Evolutionary conservation across 37 sponge, comb jelly and placozoan species (phyloP).

Genomic region (Amphimedon queenslandica): DNA sequence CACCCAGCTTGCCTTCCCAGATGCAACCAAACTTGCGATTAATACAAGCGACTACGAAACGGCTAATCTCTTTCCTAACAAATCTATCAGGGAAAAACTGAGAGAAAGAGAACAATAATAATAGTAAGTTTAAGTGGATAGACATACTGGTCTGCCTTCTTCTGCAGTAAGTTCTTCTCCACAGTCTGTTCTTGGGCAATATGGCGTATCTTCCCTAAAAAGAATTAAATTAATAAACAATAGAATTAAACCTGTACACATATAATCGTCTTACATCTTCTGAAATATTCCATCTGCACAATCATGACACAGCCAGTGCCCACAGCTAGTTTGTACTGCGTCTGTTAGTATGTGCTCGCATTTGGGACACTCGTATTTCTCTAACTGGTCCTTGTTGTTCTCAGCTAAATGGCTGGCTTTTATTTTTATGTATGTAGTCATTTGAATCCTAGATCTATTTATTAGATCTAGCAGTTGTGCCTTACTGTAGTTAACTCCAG

Average conservation of each 20-base stretch:
- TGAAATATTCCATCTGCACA: constrained; percentile 37
- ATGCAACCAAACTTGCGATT: constrained; percentile 14
- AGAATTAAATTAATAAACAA: background rate
- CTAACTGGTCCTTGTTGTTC: background rate
- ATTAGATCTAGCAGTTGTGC: too few species aligned
- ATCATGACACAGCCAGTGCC: constrained; percentile 57
- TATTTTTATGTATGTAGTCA: too few species aligned
- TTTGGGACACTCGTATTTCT: constrained; percentile 30
- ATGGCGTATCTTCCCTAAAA: background rate
- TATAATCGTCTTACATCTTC: background rate
- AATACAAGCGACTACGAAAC: constrained; percentile 16
- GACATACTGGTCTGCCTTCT: constrained; percentile 16
- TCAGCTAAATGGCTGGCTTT: too few species aligned
- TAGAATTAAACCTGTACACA: background rate
- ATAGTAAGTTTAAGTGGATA: background rate
- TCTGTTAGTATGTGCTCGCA: constrained; percentile 46
- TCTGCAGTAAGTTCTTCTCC: constrained; percentile 17
- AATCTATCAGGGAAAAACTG: constrained; percentile 70
- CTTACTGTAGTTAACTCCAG: too few species aligned
- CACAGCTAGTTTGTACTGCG: constrained; percentile 62
- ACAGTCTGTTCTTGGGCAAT: constrained; percentile 22
- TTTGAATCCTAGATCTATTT: too few species aligned
- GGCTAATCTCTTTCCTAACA: constrained; percentile 36
- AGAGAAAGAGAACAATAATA: background rate
- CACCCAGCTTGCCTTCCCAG: constrained; percentile 38